Evolutionary conservation across 1,140 invertebrate species (phyloP).

Genomic region (Caerostris extrusa): DNA sequence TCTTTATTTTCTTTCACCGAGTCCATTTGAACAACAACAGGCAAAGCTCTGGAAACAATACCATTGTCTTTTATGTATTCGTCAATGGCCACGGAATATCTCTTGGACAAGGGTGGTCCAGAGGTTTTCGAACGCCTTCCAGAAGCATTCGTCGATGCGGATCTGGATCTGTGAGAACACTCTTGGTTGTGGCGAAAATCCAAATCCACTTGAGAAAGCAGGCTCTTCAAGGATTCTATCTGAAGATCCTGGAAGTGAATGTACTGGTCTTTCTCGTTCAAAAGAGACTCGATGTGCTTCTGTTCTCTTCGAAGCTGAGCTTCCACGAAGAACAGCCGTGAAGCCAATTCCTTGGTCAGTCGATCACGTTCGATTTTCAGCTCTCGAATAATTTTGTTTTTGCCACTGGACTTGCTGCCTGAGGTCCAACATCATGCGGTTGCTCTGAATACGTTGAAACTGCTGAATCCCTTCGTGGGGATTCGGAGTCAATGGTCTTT

Average conservation of each 20-base stretch:
- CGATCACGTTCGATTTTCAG: constrained; percentile 59
- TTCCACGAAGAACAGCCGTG: constrained; percentile 64
- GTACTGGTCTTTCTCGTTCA: constrained; percentile 68
- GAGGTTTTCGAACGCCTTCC: constrained; percentile 21
- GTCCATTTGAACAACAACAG: constrained; percentile 44
- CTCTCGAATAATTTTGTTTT: constrained; percentile 47
- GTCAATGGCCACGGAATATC: constrained; percentile 52
- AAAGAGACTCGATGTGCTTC: constrained; percentile 66
- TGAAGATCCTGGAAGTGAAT: constrained; percentile 67
- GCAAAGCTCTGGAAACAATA: constrained; percentile 51
- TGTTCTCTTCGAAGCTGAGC: constrained; percentile 64
- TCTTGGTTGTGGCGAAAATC: constrained; percentile 27
- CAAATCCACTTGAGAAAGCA: constrained; percentile 33
- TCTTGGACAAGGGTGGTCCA: constrained; percentile 13
- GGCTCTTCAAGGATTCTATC: constrained; percentile 51
- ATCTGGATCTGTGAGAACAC: not conserved
- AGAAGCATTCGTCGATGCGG: constrained; percentile 22
- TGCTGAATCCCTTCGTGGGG: constrained; percentile 1
- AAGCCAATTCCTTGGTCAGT: constrained; percentile 58
- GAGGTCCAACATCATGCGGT: constrained; percentile 67
- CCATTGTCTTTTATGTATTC: constrained; percentile 71
- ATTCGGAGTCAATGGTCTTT: constrained; percentile 22
- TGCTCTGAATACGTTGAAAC: constrained; percentile 57
- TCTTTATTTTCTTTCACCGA: not conserved
- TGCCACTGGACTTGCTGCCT: constrained; percentile 62